Percentiles rank a stretch among this genome's conserved stretches.
phyloP scores from a whole-genome alignment of 2,797 vertebrate species.

The Alexandromys oeconomus region DNA sequence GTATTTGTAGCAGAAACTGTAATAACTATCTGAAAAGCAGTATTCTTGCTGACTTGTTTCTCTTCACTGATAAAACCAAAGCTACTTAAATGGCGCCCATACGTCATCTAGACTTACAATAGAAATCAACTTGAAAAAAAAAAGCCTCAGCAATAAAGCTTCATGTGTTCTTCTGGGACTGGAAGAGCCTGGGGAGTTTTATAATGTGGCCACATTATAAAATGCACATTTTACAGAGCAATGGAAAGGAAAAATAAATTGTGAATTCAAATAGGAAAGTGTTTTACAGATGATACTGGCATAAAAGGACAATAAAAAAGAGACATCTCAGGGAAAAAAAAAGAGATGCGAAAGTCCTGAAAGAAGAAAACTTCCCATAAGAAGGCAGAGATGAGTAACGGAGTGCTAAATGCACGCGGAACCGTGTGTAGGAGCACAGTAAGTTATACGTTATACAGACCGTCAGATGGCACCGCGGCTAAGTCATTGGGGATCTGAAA shows the following conservation, averaged over 20 bases:
- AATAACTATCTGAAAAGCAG: conserved; percentile 58
- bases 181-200: neutral
- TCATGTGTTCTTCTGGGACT: conserved; percentile 31
- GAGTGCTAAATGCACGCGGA: neutral
- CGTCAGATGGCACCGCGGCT: neutral
- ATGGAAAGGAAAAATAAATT: conserved; percentile 59
- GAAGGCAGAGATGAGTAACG: neutral
- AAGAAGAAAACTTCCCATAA: conserved; percentile 11
- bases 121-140: conserved; percentile 41
- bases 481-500: conserved; percentile 13
- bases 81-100: neutral
- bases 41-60: neutral
- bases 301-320: conserved; percentile 58
- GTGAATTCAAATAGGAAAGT: conserved; percentile 43
- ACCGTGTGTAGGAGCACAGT: neutral
- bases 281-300: conserved; percentile 47
- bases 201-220: conserved; percentile 45
- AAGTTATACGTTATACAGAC: neutral
- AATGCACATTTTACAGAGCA: conserved; percentile 57
- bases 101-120: conserved; percentile 39
- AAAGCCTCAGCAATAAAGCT: conserved; percentile 36
- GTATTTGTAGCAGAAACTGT: conserved; percentile 41
- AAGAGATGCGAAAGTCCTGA: conserved; percentile 21
- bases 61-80: conserved; percentile 62
- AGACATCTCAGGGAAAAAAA: neutral